Evolutionary conservation across 92 coral and sea anemone species (phyloP), one percentile per base, ranked within the genome.

Genomic region (Metridium senile): DNA sequence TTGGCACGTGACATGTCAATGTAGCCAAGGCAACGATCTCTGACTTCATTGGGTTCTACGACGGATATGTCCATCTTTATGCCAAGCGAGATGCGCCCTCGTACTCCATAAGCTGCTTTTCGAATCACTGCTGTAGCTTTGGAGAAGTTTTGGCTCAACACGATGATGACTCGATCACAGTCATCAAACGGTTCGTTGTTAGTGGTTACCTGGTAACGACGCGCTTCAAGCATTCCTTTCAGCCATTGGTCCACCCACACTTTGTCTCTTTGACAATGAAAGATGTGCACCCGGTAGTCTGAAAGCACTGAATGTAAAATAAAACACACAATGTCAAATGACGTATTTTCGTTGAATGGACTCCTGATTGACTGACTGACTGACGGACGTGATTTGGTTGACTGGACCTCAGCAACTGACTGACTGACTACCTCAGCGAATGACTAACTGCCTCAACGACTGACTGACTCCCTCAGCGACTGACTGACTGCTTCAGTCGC

Each of bases 241-340:
- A 91, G 62, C 93, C 93, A 91, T 67, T 86, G 79, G 11, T 80
- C 53, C 19, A 89, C 93, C 90, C 93, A 91, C 16, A 56, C 27
- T 18, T 68, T 47, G 46, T 91, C 97, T 76, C 52, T 68, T 62
- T 69, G 81, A 39, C 97, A 78, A 76, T 88, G 85, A 71, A 78
- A 89, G 69, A 91, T 83, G 75, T 92, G 97, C 10, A 92, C 89
- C 56, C 80, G 81, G 67, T 71, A 86, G 70, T 92, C 97, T 67
- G 86, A 87, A 47, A 73, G 72, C 23, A 84, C 97, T 91, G 62
- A 43, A 13, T 20, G 20, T 0, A 26, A 58, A 59, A 11, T 3
- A 39, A n/a, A 8, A 68, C 11, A 9, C 8, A 71, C 19, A 31
- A 19, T 4, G 72, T 11, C 26, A 33, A 9, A 46, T 47, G 65